Evolutionary conservation across 2,113 vertebrate genomes (phyloP), one percentile per base, ranked within the genome.

Genomic region (Ivindomyrus marchei): DNA sequence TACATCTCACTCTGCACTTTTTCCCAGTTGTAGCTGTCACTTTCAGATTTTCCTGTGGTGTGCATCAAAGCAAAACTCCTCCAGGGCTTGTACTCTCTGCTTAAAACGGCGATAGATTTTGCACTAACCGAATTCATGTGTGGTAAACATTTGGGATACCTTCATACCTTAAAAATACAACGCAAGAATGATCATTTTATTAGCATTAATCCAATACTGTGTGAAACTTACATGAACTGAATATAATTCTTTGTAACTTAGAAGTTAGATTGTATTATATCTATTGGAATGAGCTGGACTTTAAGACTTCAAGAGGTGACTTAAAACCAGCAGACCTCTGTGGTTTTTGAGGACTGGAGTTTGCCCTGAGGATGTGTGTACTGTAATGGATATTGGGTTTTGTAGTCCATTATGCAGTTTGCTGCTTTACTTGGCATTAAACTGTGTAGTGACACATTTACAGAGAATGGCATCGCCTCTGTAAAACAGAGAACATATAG

Each of bases 201-300:
- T 46, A 85, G 45, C 83, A 85, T 85, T 46, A 85, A 85, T 46
- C 83, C 21, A 47, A 11, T 85, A 85, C 83, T 45, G 39, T 85
- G 83, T 85, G 83, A 46, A 47, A 24, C 45, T 85, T 80, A 42
- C 74, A 85, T 46, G 83, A 85, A 46, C 21, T 47, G 42, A 85
- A 42, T 46, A n/a, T 80, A 80, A 80, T 85, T 85, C 15, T 85
- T 85, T 85, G 83, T 85, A 85, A 85, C 24, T 47, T 85, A 46
- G 42, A 85, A 46, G 83, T 85, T 85, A 46, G 39, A 46, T 45
- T 24, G 45, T 85, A 47, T 46, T 85, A 85, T 85, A 85, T 85
- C 45, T 46, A 42, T n/a, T 85, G 83, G 42, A 85, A 47, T 47
- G 39, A 85, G 42, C 45, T 85, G 45, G 83, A 85, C 42, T 85